A percentile compares a stretch with the other conserved stretches of the same genome.
Evolutionary conservation across 2,888 invertebrate genomes (phyloP).

Genomic region (Dynastes tityus): DNA sequence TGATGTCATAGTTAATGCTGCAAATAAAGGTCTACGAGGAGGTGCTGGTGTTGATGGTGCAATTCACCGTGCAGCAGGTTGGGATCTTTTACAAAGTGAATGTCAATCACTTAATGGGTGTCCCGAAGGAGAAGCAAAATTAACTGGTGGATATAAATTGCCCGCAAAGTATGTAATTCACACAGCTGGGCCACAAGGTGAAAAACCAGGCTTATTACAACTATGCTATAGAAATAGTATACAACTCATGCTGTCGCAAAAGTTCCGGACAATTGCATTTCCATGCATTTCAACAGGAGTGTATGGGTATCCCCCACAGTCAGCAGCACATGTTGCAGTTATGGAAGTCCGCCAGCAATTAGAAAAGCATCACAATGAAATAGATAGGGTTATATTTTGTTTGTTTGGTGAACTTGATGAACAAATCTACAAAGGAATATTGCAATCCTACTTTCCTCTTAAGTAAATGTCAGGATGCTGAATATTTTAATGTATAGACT

Average conservation of each 20-base stretch:
- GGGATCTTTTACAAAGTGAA: conserved; percentile 76
- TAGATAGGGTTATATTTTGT: conserved; percentile 87
- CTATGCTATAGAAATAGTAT: conserved; percentile 83
- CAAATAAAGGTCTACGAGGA: conserved; percentile 82
- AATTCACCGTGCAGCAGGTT: conserved; percentile 88
- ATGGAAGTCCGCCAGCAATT: conserved; percentile 79
- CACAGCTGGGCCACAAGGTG: conserved; percentile 90
- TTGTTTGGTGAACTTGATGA: conserved; percentile 83
- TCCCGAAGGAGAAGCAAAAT: conserved; percentile 86
- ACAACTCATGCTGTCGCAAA: conserved; percentile 72
- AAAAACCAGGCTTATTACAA: conserved; percentile 76
- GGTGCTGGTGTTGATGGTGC: conserved; percentile 95
- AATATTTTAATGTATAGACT: conserved; percentile 59
- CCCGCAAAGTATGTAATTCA: conserved; percentile 92
- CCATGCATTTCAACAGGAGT: conserved; percentile 95
- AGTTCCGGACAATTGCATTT: conserved; percentile 82
- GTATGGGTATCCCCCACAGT: conserved; percentile 87
- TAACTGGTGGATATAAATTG: conserved; percentile 86
- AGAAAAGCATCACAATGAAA: conserved; percentile 70
- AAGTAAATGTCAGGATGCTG: conserved; percentile 44
- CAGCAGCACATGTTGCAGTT: conserved; percentile 85
- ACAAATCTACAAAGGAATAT: conserved; percentile 79
- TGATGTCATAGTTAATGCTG: conserved; percentile 93
- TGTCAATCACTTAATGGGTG: conserved; percentile 83
- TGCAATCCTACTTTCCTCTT: conserved; percentile 83